A percentile compares a stretch with the other conserved stretches of the same genome.
phyloP scores from a whole-genome alignment of 2,797 vertebrate genomes.

The Psittacula echo region DNA sequence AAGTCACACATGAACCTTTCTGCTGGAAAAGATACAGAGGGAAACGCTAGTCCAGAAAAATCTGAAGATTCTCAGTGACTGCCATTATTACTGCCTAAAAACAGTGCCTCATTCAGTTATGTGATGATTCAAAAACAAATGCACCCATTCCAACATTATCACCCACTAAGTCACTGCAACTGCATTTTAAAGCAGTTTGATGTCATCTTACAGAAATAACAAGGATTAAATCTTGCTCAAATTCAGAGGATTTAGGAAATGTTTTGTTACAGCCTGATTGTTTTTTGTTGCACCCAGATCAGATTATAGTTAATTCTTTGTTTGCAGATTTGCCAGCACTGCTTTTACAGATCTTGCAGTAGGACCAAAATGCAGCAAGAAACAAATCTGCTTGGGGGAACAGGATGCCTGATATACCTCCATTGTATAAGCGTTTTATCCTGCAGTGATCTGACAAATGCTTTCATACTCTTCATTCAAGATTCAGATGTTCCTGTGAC shows the following conservation, averaged over 20 bases:
- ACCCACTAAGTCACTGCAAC: neutral
- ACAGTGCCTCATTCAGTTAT: neutral
- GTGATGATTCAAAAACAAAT: neutral
- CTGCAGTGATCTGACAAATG: neutral
- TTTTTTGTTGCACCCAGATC: neutral
- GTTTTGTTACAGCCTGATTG: neutral
- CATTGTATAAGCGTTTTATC: neutral
- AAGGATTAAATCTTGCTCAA: neutral
- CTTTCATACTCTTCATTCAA: neutral
- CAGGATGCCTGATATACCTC: neutral
- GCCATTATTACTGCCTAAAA: neutral
- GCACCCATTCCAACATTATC: neutral
- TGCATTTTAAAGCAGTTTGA: neutral
- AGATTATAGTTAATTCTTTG: conserved; percentile 11
- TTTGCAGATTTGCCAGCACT: neutral
- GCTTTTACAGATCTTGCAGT: neutral
- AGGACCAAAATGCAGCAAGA: neutral
- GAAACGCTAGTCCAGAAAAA: neutral
- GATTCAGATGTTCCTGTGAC: neutral
- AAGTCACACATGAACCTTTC: rapidly evolving
- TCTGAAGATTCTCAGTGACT: neutral
- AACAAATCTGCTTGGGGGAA: neutral
- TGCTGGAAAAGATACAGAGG: neutral
- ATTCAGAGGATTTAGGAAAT: neutral
- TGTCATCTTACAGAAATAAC: neutral